Evolutionary conservation across 2,113 vertebrate genomes (phyloP).

Genomic region (Tautogolabrus adspersus): DNA sequence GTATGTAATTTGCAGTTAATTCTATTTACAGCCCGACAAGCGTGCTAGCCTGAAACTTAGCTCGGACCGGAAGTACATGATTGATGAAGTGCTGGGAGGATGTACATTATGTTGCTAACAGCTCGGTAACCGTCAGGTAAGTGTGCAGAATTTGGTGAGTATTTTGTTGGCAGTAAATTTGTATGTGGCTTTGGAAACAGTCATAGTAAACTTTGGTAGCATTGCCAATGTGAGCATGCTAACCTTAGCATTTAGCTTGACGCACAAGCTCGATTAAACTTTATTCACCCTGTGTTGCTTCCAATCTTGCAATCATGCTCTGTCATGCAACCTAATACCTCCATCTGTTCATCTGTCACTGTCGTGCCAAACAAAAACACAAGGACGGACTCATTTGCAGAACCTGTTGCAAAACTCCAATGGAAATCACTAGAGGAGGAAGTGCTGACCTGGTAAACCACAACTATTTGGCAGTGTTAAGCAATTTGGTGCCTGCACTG

Average conservation of each 20-base stretch:
- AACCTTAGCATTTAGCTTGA: not conserved
- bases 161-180: too few relatives aligned
- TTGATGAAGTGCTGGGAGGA: too few relatives aligned
- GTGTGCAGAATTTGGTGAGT: too few relatives aligned
- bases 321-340: not conserved
- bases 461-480: not conserved
- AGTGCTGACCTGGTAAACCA: constrained; percentile 14
- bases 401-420: constrained; percentile 9
- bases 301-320: not conserved
- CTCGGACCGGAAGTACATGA: too few relatives aligned
- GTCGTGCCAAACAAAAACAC: not conserved
- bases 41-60: too few relatives aligned
- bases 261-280: not conserved
- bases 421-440: constrained; percentile 29
- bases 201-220: too few relatives aligned
- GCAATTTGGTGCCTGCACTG: not conserved
- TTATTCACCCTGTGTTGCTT: not conserved
- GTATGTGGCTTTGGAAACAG: too few relatives aligned
- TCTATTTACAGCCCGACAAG: too few relatives aligned
- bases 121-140: too few relatives aligned
- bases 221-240: not conserved
- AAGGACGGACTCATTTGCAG: not conserved
- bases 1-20: too few relatives aligned
- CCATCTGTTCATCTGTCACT: not conserved
- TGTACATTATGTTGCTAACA: too few relatives aligned